Conservation (phyloP, 2,113 vertebrate genomes). For the Heptranchias perlo region DNA sequence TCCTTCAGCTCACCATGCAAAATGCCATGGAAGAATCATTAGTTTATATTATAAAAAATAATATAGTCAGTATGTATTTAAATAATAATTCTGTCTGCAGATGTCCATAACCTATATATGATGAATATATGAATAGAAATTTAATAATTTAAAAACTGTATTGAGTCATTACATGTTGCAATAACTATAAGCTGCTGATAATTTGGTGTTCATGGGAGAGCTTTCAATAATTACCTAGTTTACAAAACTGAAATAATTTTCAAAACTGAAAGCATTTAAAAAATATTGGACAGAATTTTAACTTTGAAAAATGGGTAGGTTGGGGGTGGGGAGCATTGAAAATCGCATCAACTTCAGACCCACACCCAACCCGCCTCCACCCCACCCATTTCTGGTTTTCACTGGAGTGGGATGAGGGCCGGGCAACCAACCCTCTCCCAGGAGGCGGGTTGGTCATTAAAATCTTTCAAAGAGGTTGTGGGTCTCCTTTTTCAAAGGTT, state of each 20-base stretch:
- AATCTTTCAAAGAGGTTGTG: too few species aligned
- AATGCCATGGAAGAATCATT: background rate
- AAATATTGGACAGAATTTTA: too few species aligned
- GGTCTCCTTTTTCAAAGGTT: too few species aligned
- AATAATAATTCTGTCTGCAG: background rate
- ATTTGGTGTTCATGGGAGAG: background rate
- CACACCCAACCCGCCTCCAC: too few species aligned
- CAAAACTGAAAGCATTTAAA: background rate
- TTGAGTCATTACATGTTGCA: background rate
- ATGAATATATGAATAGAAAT: background rate
- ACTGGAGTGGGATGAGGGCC: too few species aligned
- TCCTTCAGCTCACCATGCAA: background rate
- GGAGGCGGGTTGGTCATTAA: too few species aligned
- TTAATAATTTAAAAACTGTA: background rate
- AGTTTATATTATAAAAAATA: background rate
- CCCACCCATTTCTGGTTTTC: too few species aligned
- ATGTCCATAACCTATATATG: background rate
- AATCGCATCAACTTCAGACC: too few species aligned
- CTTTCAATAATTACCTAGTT: background rate
- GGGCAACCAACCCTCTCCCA: too few species aligned
- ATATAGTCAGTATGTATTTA: background rate
- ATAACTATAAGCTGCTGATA: background rate
- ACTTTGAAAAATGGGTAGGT: too few species aligned
- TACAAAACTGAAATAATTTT: background rate
- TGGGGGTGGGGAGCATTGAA: too few species aligned